Evolutionary conservation across 2,888 invertebrate species (phyloP), one percentile per base, ranked within the genome.

Genomic region (Gasteruption jaculator): DNA sequence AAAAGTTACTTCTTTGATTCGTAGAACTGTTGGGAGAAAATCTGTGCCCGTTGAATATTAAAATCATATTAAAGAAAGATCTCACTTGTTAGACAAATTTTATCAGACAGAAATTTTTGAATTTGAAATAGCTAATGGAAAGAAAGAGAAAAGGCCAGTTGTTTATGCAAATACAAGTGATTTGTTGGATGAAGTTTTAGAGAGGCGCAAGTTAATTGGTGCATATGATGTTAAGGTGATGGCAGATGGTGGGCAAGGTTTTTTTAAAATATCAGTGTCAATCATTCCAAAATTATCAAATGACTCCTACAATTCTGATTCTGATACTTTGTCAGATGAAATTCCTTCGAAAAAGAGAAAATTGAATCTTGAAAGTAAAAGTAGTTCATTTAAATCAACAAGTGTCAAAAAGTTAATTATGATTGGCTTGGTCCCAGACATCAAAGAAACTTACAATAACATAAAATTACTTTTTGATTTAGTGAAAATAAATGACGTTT

Each of bases 171-270:
- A 39, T 24, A 37, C 39, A 20, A 32, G 39, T 18, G 29, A 43
- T 6, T 11, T 46, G 10, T 18, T 43, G n/a, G 39, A 39, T 16
- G 14, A n/a, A 25, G 31, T 46, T 4, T 12, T 40, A 14, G 14
- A 15, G 8, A 11, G 35, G 12, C 38, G 45, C 14, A 32, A 42
- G 8, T 30, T 38, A 14, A n/a, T 18, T 11, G 29, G 45, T 8
- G 40, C 39, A 27, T 26, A 21, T 30, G 8, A 16, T 14, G 24
- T 41, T 18, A 41, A 37, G 31, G 42, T 42, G 11, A 42, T 42
- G 42, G 37, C 36, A 19, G 42, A 42, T 22, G 42, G 34, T 26
- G 39, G 43, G 6, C 43, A 43, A 43, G 43, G 43, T 3, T 41
- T 41, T 41, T 42, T 45, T 14, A 45, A 41, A 18, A 45, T 45